These are phyloP conservation scores for Cyclina sinensis DNA, from an alignment of 1,140 invertebrate genomes.

Conservation along the genomic window DNA sequence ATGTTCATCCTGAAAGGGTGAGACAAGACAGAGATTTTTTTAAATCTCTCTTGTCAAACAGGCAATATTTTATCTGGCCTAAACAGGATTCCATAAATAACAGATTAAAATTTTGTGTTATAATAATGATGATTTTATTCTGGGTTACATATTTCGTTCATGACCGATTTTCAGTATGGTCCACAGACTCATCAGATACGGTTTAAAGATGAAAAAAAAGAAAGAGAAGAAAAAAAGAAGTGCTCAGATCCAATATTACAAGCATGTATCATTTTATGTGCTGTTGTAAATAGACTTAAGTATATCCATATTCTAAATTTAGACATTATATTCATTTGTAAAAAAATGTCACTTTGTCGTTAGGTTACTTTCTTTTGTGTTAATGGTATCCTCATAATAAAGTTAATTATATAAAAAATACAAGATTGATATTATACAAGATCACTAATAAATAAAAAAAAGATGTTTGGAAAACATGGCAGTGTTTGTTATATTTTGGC, in stretches of 20 bases:
- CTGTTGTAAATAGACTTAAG: conserved; percentile 12
- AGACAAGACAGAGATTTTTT: too few relatives aligned
- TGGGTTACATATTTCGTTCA: too few relatives aligned
- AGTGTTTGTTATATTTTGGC: neutral
- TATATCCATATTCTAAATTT: neutral
- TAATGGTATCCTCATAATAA: conserved; percentile 1
- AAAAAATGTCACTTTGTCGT: conserved; percentile 9
- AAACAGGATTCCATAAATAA: too few relatives aligned
- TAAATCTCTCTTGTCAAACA: too few relatives aligned
- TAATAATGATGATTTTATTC: too few relatives aligned
- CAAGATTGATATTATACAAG: conserved; percentile 31
- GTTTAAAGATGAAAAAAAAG: too few relatives aligned
- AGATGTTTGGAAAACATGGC: neutral
- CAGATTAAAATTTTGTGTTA: too few relatives aligned
- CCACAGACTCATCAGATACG: too few relatives aligned
- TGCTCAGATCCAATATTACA: neutral
- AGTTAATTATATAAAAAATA: conserved; percentile 5
- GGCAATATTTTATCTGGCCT: too few relatives aligned
- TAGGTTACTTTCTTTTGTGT: conserved; percentile 18
- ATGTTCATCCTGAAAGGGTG: too few relatives aligned
- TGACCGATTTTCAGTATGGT: too few relatives aligned
- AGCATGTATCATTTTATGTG: conserved; percentile 13
- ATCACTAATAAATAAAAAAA: conserved; percentile 8
- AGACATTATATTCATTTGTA: conserved; percentile 33
- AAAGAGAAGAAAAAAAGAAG: neutral